Evolutionary conservation across 2,888 invertebrate genomes (phyloP).

Genomic region (Ashinkailepas kermadecensis): DNA sequence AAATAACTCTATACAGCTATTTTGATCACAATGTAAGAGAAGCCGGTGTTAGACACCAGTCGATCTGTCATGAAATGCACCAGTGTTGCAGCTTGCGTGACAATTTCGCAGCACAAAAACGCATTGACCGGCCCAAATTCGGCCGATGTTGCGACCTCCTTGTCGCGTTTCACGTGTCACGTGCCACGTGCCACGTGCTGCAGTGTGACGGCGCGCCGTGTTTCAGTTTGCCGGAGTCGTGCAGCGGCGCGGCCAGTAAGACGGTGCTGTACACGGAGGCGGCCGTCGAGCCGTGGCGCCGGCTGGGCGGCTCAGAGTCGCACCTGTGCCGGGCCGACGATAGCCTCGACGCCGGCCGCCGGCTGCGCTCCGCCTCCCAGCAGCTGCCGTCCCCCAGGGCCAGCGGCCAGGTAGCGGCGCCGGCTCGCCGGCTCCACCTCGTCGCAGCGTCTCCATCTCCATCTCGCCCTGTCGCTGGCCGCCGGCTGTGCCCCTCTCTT

Average conservation of each 20-base stretch:
- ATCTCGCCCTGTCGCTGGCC: slow-evolving; percentile 13
- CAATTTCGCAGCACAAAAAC: too few relatives aligned
- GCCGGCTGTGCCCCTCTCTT: neutral
- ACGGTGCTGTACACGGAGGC: slow-evolving; percentile 5
- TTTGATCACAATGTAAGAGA: too few relatives aligned
- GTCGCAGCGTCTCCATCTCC: too few relatives aligned
- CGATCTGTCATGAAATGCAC: too few relatives aligned
- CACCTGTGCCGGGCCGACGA: neutral
- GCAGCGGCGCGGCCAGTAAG: neutral
- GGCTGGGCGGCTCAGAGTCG: slow-evolving; percentile 1
- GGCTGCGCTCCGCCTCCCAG: neutral
- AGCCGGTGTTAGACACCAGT: too few relatives aligned
- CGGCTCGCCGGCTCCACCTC: neutral
- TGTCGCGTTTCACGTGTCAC: neutral
- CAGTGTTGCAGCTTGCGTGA: too few relatives aligned
- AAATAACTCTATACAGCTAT: too few relatives aligned
- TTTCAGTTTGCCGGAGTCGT: neutral
- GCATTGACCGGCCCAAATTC: too few relatives aligned
- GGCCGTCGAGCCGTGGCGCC: slow-evolving; percentile 8
- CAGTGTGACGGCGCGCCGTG: neutral
- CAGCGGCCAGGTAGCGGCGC: slow-evolving; percentile 6
- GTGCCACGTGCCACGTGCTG: neutral
- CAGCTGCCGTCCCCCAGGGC: neutral
- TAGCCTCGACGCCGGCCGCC: neutral
- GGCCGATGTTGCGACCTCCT: neutral